Conservation (phyloP, 2,113 vertebrate genomes). For the Leucoraja erinaceus region DNA sequence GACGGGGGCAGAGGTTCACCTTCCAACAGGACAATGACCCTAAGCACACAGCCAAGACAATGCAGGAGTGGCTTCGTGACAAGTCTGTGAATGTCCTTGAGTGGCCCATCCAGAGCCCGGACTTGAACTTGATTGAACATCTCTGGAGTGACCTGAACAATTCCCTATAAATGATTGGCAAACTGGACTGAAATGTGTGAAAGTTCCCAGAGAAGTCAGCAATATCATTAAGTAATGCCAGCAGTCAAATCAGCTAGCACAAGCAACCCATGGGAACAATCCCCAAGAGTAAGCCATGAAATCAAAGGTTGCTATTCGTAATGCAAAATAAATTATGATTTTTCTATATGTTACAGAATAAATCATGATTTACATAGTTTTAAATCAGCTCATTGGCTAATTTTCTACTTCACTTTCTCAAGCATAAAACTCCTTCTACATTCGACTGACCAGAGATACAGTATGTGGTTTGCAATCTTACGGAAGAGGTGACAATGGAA, state of each 20-base stretch:
- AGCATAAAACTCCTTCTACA: too few species aligned
- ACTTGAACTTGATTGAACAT: too few species aligned
- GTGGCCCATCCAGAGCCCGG: too few species aligned
- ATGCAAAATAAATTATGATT: not conserved
- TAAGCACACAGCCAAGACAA: too few species aligned
- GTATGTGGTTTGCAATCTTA: too few species aligned
- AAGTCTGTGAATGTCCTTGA: too few species aligned
- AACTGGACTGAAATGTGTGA: not conserved
- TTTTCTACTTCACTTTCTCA: not conserved
- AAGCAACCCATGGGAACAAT: not conserved
- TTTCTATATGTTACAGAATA: not conserved
- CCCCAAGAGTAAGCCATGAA: not conserved
- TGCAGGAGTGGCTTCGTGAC: too few species aligned
- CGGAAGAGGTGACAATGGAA: too few species aligned
- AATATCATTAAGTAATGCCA: not conserved
- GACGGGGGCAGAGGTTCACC: too few species aligned
- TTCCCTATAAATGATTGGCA: not conserved
- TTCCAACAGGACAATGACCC: too few species aligned
- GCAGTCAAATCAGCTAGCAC: not conserved
- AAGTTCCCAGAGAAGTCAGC: not conserved
- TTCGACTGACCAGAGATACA: too few species aligned
- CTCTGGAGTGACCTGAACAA: too few species aligned
- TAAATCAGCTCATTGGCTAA: not conserved
- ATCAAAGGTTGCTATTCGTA: not conserved
- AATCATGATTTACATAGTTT: not conserved